Conservation (phyloP, 2,797 vertebrate genomes). For the Coregonus sp. region DNA sequence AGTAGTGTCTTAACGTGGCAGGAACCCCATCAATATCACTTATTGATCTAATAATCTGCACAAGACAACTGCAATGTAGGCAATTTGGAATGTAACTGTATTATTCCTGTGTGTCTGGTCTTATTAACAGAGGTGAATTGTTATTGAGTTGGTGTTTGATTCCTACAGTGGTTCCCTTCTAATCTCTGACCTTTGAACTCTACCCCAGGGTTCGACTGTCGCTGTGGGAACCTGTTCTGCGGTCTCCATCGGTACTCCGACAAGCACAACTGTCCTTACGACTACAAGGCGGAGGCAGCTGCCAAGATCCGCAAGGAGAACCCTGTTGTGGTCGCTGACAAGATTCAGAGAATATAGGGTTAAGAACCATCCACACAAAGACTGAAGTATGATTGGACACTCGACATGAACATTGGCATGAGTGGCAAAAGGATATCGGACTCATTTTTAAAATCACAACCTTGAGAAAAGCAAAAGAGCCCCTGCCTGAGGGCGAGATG, state of each 20-base stretch:
- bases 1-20: background rate
- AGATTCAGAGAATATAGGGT: conserved; percentile 99
- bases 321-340: conserved; percentile 96
- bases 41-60: background rate
- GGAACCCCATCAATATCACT: background rate
- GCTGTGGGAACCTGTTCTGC: conserved; percentile 97
- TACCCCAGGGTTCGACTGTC: conserved; percentile 85
- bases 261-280: conserved; percentile 98
- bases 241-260: conserved; percentile 98
- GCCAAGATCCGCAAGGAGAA: conserved; percentile 99
- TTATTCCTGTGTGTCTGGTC: too few relatives aligned
- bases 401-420: conserved; percentile 61
- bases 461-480: conserved; percentile 62
- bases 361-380: conserved; percentile 54
- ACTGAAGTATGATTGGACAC: conserved; percentile 62
- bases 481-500: conserved; percentile 81
- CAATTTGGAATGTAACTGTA: background rate
- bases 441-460: conserved; percentile 69
- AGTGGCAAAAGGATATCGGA: conserved; percentile 58
- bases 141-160: background rate
- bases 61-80: background rate
- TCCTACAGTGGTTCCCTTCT: background rate
- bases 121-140: background rate
- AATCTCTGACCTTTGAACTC: conserved; percentile 11
- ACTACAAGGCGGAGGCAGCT: conserved; percentile 98